Percentiles rank a stretch among this genome's conserved stretches.
Evolutionary conservation across 2,888 invertebrate species (phyloP).

Genomic region (Drosophila macrothrix): DNA sequence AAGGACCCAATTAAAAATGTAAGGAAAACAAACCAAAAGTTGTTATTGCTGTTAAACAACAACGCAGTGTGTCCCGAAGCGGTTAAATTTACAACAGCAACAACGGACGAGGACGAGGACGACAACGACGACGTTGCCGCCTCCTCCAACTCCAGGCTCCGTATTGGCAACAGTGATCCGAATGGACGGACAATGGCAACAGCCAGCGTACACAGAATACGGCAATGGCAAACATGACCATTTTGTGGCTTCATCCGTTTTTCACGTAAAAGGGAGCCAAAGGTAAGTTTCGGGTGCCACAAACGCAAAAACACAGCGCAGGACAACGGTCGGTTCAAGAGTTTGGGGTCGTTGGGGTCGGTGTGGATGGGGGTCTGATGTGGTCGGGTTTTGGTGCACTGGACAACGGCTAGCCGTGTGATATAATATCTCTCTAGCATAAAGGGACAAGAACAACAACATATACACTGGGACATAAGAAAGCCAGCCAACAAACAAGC

Average conservation of each 20-base stretch:
- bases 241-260: conserved; percentile 73
- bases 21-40: conserved; percentile 80
- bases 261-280: conserved; percentile 55
- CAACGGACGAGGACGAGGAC: conserved; percentile 25
- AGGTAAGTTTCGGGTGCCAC: conserved; percentile 74
- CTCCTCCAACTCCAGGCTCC: conserved; percentile 29
- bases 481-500: conserved; percentile 78
- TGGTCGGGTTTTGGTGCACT: conserved; percentile 20
- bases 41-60: conserved; percentile 78
- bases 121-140: conserved; percentile 21
- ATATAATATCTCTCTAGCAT: conserved; percentile 80
- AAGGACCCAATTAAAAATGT: conserved; percentile 84
- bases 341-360: conserved; percentile 7
- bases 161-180: conserved; percentile 23
- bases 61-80: conserved; percentile 83
- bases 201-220: conserved; percentile 25
- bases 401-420: conserved; percentile 74
- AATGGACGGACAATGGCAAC: conserved; percentile 51
- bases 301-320: conserved; percentile 52
- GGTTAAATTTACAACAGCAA: conserved; percentile 83
- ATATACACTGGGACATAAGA: conserved; percentile 65
- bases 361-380: background rate
- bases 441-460: conserved; percentile 66
- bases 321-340: conserved; percentile 37
- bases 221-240: conserved; percentile 75